Base-by-base conservation (phyloP, 2,113 vertebrate genomes). In the Pardalotus punctatus region DNA sequence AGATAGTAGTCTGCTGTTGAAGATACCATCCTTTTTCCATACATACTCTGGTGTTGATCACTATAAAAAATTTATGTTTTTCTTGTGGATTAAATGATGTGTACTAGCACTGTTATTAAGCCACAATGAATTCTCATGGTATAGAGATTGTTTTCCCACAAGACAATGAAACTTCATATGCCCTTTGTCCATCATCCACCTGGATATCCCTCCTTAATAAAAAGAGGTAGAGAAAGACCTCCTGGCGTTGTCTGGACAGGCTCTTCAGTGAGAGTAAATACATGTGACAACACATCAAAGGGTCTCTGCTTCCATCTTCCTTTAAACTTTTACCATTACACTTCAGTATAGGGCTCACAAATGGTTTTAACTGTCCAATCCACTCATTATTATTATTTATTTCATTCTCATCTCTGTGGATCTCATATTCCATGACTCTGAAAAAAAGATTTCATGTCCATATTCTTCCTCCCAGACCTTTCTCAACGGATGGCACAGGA, bases 231-330 rank as follows among this genome's bases (percentile, higher is more conserved):
- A 47, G n/a, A 57, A 64, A 54, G 36, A 58, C 23, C 10, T 54
- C 47, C 14, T 81, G 57, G 12, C 0, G 0, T 15, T 73, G 21
- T 56, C 36, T 65, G 36, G 23, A 19, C 8, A 21, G 43, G 18
- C 12, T 84, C n/a, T 81, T 35, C n/a, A 43, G n/a, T 24, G 60
- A 65, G 21, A 56, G 10, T 11, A 79, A 70, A 40, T 27, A 19
- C 36, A 9, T 9, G 5, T 53, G 66, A 27, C 36, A 66, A 14
- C 22, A 31, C 17, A 50, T 33, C 13, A 58, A 76, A 67, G 22
- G 16, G 9, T 21, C 24, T 9, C 14, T 51, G 3, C 23, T 57
- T 53, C 38, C n/a, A 2, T 72, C 5, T 17, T 57, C 36, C 47
- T 53, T 66, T 47, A 36, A 22, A 43, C 7, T 87, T 65, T 42